Base-by-base conservation (phyloP, 2,113 vertebrate species). In the Sinocyclocheilus rhinocerous region DNA sequence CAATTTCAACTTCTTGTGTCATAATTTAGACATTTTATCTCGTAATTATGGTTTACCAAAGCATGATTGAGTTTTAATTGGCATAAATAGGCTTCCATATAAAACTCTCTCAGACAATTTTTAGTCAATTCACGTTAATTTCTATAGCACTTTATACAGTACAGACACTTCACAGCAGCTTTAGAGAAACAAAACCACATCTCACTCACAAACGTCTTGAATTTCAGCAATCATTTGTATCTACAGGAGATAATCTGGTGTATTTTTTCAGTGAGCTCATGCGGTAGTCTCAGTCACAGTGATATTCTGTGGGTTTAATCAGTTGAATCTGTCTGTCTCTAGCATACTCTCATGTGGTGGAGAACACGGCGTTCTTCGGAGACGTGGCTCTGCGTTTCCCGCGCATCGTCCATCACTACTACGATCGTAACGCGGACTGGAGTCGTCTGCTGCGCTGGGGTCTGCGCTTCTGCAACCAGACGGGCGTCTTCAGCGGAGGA, bases 351-450 rank as follows among this genome's bases (percentile, higher is more conserved):
- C 98, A 99, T 0, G 96, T 99, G 87, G 94, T 99, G 89, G 98
- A 99, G 95, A 99, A 99, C 90, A 99, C 97, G 0, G 98, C 98
- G 6, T 99, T 99, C 89, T 99, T 99, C 0, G 97, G 97, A 0
- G 98, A 99, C 0, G 97, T 99, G 0, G 96, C 96, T 1, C 91
- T 99, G 87, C 97, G 98, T 52, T 99, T 99, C 89, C 98, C 98
- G 0, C 97, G 96, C 26, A 98, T 99, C 0, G 98, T 99, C 77
- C 98, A 99, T 90, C 96, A 99, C 88, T 99, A 99, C 92, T 99
- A 97, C 3, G 98, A 99, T 93, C 96, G 93, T 65, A 99, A 98
- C 88, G 89, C 96, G 11, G 97, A 99, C 92, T 99, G 98, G 98
- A 95, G 95, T 39, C 95, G 92, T 18, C 95, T 99, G 65, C 97